These are phyloP conservation scores for Mesembrinibis cayennensis DNA, from an alignment of 2,113 vertebrate species.

Conservation along the genomic window DNA sequence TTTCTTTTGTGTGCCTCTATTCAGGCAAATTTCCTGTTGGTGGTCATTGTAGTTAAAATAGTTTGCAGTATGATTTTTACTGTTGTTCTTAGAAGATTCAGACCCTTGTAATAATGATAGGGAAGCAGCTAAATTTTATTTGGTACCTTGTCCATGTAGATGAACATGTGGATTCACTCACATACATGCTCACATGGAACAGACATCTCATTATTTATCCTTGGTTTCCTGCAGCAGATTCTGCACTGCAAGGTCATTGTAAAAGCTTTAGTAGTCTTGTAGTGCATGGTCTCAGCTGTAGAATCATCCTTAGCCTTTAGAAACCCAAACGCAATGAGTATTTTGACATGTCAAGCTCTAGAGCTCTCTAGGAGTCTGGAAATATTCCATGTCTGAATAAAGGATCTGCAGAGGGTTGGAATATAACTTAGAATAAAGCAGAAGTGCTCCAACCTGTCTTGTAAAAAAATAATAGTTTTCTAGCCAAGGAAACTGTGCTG, in stretches of 20 bases:
- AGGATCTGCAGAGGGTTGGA: not conserved
- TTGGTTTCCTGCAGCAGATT: constrained; percentile 1
- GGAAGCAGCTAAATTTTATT: not conserved
- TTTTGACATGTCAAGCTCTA: not conserved
- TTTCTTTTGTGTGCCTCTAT: not conserved
- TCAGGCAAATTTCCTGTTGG: not conserved
- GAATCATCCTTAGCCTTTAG: not conserved
- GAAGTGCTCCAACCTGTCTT: not conserved
- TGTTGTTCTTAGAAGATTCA: not conserved
- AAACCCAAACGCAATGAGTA: not conserved
- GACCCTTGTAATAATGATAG: not conserved
- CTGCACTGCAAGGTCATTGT: not conserved
- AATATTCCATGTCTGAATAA: not conserved
- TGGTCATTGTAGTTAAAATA: not conserved
- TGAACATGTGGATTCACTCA: not conserved
- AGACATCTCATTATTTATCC: not conserved
- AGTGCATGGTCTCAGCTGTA: not conserved
- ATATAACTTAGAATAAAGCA: not conserved
- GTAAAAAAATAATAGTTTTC: not conserved
- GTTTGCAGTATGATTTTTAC: not conserved
- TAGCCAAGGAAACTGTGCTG: not conserved
- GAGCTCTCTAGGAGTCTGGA: not conserved
- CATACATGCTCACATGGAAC: not conserved
- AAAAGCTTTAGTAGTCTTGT: not conserved
- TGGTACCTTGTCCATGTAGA: not conserved